A percentile compares a stretch with the other conserved stretches of the same genome.
Conservation (phyloP, 2,113 vertebrate genomes). For the Embiotoca jacksoni region DNA sequence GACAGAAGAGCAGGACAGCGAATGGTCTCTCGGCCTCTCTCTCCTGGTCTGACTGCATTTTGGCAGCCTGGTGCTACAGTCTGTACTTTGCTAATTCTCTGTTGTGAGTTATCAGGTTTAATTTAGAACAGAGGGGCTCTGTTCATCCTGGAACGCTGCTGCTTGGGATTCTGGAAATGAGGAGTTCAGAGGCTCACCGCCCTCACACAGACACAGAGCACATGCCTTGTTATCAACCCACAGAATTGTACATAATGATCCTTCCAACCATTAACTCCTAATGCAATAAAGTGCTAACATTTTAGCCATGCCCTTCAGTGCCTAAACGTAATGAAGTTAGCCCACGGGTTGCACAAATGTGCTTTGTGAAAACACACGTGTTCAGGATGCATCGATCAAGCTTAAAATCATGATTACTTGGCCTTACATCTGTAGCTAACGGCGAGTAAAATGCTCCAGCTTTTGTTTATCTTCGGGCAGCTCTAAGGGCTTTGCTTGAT, state of each 20-base stretch:
- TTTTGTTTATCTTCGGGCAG: constrained; percentile 50
- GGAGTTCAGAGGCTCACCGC: constrained; percentile 73
- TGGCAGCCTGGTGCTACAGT: constrained; percentile 43
- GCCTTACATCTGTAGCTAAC: constrained; percentile 43
- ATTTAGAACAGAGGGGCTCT: constrained; percentile 79
- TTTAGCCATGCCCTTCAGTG: constrained; percentile 72
- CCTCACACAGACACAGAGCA: constrained; percentile 73
- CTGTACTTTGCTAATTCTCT: constrained; percentile 64
- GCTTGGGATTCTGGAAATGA: constrained; percentile 79
- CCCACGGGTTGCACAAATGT: constrained; percentile 69
- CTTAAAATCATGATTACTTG: constrained; percentile 37
- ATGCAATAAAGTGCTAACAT: constrained; percentile 77
- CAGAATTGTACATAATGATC: constrained; percentile 76
- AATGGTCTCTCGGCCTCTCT: constrained; percentile 35
- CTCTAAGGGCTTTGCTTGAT: constrained; percentile 40
- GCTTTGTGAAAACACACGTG: constrained; percentile 57
- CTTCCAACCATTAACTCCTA: constrained; percentile 76
- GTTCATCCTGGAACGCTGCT: constrained; percentile 75
- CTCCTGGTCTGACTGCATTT: constrained; percentile 41
- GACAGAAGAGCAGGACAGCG: constrained; percentile 24
- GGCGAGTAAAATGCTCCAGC: constrained; percentile 40
- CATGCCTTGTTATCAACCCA: constrained; percentile 81
- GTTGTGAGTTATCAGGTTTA: constrained; percentile 66
- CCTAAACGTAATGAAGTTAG: constrained; percentile 71
- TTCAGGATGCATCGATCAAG: constrained; percentile 58